These are phyloP conservation scores for Cataglyphis cursor DNA, from an alignment of 2,888 invertebrate species.

Conservation along the genomic window DNA sequence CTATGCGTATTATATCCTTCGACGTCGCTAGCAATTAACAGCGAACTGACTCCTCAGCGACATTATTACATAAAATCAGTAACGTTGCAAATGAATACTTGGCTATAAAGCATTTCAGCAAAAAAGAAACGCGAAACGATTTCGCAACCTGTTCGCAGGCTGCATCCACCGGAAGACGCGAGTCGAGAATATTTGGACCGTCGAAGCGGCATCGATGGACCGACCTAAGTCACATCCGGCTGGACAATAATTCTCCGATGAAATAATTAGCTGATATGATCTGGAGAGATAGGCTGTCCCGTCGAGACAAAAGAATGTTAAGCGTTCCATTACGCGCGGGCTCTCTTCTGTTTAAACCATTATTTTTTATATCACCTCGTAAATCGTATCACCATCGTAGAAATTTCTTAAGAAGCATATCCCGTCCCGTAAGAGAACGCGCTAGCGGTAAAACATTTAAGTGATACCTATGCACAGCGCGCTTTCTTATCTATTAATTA, in stretches of 20 bases:
- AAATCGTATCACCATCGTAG: conserved; percentile 67
- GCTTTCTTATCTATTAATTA: conserved; percentile 36
- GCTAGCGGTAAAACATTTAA: not conserved
- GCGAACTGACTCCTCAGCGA: conserved; percentile 16
- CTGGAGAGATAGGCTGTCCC: conserved; percentile 74
- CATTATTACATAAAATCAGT: conserved; percentile 56
- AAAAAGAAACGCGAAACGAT: conserved; percentile 67
- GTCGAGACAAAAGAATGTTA: conserved; percentile 80
- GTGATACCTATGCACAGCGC: not conserved
- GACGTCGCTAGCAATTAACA: conserved; percentile 45
- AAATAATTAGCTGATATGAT: conserved; percentile 81
- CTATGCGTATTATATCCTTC: conserved; percentile 26
- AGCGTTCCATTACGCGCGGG: conserved; percentile 75
- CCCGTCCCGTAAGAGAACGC: not conserved
- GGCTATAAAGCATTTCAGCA: conserved; percentile 52
- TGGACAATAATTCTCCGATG: conserved; percentile 77
- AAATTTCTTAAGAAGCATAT: conserved; percentile 46
- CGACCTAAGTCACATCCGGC: not conserved
- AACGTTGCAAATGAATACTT: conserved; percentile 45
- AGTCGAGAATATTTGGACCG: conserved; percentile 68
- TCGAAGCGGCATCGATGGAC: not conserved
- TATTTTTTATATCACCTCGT: conserved; percentile 73
- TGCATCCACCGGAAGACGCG: conserved; percentile 46
- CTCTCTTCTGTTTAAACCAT: conserved; percentile 73
- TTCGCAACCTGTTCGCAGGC: conserved; percentile 68